Evolutionary conservation across 2,797 vertebrate genomes (phyloP).

Genomic region (Spheniscus humboldti): DNA sequence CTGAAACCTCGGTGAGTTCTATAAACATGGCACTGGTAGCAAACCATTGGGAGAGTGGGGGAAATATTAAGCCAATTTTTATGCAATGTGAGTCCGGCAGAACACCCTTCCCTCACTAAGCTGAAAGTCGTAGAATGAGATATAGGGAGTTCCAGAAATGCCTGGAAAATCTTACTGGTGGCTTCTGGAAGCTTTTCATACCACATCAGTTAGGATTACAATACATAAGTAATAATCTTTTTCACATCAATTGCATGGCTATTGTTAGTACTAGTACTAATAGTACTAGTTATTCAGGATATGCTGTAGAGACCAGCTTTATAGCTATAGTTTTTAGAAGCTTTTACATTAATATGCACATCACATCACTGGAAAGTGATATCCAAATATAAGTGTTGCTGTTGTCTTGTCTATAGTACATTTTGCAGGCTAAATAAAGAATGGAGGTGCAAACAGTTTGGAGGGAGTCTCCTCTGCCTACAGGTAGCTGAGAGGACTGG

Average conservation of each 20-base stretch:
- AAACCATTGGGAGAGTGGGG: neutral
- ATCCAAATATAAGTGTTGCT: neutral
- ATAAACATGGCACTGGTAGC: neutral
- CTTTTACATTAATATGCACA: neutral
- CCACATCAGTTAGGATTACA: neutral
- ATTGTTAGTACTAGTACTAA: neutral
- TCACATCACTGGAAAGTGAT: neutral
- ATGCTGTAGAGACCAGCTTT: neutral
- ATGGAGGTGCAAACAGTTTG: neutral
- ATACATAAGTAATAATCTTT: neutral
- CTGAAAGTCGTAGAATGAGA: neutral
- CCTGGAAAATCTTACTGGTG: neutral
- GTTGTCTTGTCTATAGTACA: rapidly evolving
- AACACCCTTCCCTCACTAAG: neutral
- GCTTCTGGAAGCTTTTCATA: neutral
- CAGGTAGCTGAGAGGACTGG: neutral
- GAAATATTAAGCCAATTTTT: neutral
- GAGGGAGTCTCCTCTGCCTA: neutral
- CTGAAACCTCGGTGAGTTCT: neutral
- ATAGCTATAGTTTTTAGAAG: neutral
- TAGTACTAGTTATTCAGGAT: neutral
- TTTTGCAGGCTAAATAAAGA: neutral
- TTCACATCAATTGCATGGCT: neutral
- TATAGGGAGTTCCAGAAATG: neutral
- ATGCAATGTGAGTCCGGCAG: neutral